Conservation (phyloP, 2,113 vertebrate genomes). For the Thomomys bottae region DNA sequence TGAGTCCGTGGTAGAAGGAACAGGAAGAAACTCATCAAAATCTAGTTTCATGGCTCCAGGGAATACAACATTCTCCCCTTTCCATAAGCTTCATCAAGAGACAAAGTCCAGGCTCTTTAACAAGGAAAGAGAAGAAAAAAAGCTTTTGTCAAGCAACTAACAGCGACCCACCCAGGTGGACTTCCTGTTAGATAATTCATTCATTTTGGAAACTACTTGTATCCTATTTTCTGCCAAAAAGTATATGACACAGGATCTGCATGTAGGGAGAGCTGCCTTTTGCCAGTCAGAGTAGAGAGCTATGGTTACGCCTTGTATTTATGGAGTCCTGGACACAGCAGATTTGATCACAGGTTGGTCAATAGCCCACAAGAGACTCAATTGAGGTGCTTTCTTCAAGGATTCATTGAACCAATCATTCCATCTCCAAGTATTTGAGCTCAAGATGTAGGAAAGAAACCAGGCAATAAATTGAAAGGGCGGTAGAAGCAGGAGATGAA, state of each 20-base stretch:
- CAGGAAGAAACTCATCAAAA: slow-evolving; percentile 38
- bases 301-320: neutral
- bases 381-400: neutral
- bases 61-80: neutral
- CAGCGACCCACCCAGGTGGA: neutral
- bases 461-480: neutral
- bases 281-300: neutral
- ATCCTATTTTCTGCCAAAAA: slow-evolving; percentile 25
- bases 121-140: slow-evolving; percentile 10
- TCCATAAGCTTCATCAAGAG: neutral
- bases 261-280: neutral
- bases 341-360: neutral
- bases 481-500: neutral
- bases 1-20: slow-evolving; percentile 44
- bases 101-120: slow-evolving; percentile 37
- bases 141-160: neutral
- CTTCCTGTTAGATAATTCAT: neutral
- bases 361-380: neutral
- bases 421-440: neutral
- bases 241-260: neutral
- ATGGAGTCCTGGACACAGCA: neutral
- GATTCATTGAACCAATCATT: neutral
- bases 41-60: neutral
- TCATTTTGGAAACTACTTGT: slow-evolving; percentile 7
- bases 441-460: slow-evolving; percentile 1